Conservation (phyloP, 2,888 invertebrate species). For the Andrena fulva region DNA sequence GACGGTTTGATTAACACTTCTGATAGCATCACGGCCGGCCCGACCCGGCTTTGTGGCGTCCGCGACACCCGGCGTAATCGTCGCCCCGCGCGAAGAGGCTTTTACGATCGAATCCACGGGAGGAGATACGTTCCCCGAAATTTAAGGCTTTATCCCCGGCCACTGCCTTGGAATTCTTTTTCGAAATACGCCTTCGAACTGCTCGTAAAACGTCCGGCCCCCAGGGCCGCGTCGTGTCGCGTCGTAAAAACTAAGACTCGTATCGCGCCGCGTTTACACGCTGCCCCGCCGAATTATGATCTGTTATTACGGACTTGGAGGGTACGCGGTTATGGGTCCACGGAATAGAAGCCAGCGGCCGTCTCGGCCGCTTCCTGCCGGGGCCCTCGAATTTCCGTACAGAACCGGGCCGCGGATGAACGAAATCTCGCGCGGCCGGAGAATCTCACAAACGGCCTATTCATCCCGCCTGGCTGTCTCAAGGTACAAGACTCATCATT, state of each 20-base stretch:
- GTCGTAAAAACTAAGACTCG: constrained; percentile 64
- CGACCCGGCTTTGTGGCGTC: constrained; percentile 45
- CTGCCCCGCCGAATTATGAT: constrained; percentile 44
- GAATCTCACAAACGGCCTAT: constrained; percentile 68
- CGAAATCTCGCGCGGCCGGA: constrained; percentile 56
- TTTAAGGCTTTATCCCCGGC: constrained; percentile 65
- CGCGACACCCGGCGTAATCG: constrained; percentile 37
- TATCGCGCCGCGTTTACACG: constrained; percentile 39
- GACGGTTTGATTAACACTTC: constrained; percentile 49
- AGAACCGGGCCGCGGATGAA: constrained; percentile 31
- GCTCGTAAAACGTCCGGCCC: constrained; percentile 61
- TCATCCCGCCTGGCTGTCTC: constrained; percentile 68
- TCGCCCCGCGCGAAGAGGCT: constrained; percentile 46
- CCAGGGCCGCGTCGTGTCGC: constrained; percentile 33
- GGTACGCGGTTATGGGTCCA: neutral
- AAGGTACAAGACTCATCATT: constrained; percentile 80
- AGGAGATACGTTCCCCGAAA: constrained; percentile 67
- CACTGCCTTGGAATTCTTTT: constrained; percentile 55
- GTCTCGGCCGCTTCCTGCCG: constrained; percentile 28
- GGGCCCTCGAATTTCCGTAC: constrained; percentile 17
- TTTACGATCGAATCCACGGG: constrained; percentile 62
- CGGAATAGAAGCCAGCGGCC: neutral
- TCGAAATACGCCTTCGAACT: constrained; percentile 56
- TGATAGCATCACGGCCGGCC: constrained; percentile 15
- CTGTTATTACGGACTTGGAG: constrained; percentile 39